Evolutionary conservation across 2,888 invertebrate genomes (phyloP), one percentile per base, ranked within the genome.

Genomic region (Strigamia maritima): DNA sequence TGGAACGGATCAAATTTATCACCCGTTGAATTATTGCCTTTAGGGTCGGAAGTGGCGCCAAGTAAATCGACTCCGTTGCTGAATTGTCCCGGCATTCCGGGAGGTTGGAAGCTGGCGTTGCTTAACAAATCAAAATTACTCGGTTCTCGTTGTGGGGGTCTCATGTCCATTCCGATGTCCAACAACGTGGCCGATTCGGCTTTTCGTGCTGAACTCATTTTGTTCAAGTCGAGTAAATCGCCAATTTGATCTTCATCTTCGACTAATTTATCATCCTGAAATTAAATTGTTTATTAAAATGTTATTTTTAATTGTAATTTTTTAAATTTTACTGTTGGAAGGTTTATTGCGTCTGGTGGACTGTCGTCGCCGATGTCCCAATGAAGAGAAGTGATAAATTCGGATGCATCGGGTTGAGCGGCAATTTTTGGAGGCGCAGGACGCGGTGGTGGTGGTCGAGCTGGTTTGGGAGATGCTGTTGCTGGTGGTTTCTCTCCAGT

Each of bases 41-140:
- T 16, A 1, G 16, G 3, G 12, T 19, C 49, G 16, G 44, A 24
- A 14, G 4, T 22, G 10, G 70, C 12, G 19, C 74, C 77, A n/a
- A 81, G 79, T 16, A 80, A 78, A 54, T 81, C 80, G 26, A 81
- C 79, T 24, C 31, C 80, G n/a, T 40, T 44, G 3, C 49, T 76
- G 14, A 75, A 80, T 4, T 76, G 31, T 12, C 10, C 8, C 10
- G 26, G 54, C 22, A 38, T 24, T 7, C 65, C 40, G 26, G 35
- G 44, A n/a, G 26, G 54, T 3, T 38, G 16, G 40, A 40, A 35
- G 8, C 31, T 26, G 10, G 22, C 22, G 54, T 79, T 81, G 54
- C 80, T 81, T 16, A 81, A 60, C 26, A 81, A 75, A 75, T 81
- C 81, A 60, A 81, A 81, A 76, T 81, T 81, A 65, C 80, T 81